A percentile compares a stretch with the other conserved stretches of the same genome.
phyloP scores from a whole-genome alignment of 2,888 invertebrate species.

The Drosophila buzzatii region DNA sequence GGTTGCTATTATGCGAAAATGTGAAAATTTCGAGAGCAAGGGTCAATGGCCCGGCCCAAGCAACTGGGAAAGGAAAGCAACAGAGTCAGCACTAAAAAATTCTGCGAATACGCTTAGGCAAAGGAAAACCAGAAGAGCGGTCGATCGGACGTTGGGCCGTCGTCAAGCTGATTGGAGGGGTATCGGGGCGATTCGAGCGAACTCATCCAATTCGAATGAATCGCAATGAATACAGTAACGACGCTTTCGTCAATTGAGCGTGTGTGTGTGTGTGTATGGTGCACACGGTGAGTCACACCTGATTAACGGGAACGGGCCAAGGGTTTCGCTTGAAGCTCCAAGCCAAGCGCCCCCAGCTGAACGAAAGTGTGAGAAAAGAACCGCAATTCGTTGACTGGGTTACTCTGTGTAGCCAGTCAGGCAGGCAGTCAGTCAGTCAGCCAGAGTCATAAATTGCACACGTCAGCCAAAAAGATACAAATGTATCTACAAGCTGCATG shows the following conservation, averaged over 20 bases:
- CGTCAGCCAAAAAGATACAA: constrained; percentile 43
- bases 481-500: constrained; percentile 38
- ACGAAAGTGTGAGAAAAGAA: constrained; percentile 44
- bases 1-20: constrained; percentile 5
- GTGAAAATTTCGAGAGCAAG: constrained; percentile 12
- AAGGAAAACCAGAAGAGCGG: constrained; percentile 8
- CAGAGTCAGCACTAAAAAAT: constrained; percentile 38
- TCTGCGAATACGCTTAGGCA: constrained; percentile 34
- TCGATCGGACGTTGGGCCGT: neutral
- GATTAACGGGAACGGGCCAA: constrained; percentile 33
- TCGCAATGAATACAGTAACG: constrained; percentile 28
- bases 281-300: constrained; percentile 47
- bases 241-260: constrained; percentile 59
- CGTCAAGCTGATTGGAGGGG: constrained; percentile 13
- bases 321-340: constrained; percentile 7
- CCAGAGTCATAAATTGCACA: constrained; percentile 37
- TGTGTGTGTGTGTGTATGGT: constrained; percentile 20
- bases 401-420: constrained; percentile 1
- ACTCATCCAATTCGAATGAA: constrained; percentile 46
- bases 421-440: neutral
- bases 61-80: constrained; percentile 10
- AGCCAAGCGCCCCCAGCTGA: neutral
- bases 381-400: constrained; percentile 19
- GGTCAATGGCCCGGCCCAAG: constrained; percentile 28
- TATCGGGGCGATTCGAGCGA: constrained; percentile 29